These are phyloP conservation scores for Aporophyla lueneburgensis DNA, from an alignment of 2,888 invertebrate species.

Conservation along the genomic window DNA sequence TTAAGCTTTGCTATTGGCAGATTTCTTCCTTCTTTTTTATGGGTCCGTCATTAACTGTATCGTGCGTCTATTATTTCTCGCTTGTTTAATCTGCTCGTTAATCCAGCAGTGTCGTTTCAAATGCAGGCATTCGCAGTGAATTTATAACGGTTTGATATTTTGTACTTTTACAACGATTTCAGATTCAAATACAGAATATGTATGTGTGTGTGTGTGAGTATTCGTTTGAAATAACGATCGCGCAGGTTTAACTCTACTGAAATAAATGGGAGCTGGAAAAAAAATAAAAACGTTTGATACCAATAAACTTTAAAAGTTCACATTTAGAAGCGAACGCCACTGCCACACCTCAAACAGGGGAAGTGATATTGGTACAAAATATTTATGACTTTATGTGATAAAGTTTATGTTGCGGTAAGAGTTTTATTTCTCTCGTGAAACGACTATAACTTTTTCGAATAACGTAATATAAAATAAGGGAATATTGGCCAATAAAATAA, in stretches of 20 bases:
- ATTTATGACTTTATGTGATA: slow-evolving; percentile 87
- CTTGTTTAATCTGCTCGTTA: slow-evolving; percentile 80
- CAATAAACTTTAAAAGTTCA: slow-evolving; percentile 74
- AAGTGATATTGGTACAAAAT: slow-evolving; percentile 85
- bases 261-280: slow-evolving; percentile 47
- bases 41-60: slow-evolving; percentile 86
- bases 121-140: slow-evolving; percentile 68
- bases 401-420: slow-evolving; percentile 88
- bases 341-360: slow-evolving; percentile 72
- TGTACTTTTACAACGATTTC: slow-evolving; percentile 46
- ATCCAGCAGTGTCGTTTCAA: slow-evolving; percentile 74
- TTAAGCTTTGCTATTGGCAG: slow-evolving; percentile 90
- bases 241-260: slow-evolving; percentile 8
- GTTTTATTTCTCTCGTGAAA: slow-evolving; percentile 85
- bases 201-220: slow-evolving; percentile 27
- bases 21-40: slow-evolving; percentile 87
- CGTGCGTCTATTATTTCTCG: slow-evolving; percentile 83
- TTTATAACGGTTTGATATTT: slow-evolving; percentile 63
- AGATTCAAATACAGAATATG: slow-evolving; percentile 31
- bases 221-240: slow-evolving; percentile 21
- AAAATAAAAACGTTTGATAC: slow-evolving; percentile 54
- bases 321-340: slow-evolving; percentile 72
- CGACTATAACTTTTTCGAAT: slow-evolving; percentile 77
- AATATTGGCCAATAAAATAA: slow-evolving; percentile 76
- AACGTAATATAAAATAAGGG: slow-evolving; percentile 73